Percentiles rank a stretch among this genome's conserved stretches.
These are phyloP conservation scores for Zhuqinia jingwanae DNA, from an alignment of 2,888 invertebrate species.

Conservation along the genomic window DNA sequence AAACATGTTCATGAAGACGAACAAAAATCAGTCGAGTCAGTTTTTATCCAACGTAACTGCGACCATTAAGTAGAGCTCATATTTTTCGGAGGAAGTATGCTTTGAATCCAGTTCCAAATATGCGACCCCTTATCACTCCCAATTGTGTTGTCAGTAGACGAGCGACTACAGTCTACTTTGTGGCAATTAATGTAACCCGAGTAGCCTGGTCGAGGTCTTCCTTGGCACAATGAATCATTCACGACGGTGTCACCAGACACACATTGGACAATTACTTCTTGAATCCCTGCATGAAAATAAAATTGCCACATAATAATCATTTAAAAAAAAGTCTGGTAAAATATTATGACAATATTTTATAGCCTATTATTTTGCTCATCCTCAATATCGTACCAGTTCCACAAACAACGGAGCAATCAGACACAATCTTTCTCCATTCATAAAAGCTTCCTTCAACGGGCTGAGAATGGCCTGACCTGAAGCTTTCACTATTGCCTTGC, in stretches of 20 bases:
- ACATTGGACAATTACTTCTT: slow-evolving; percentile 78
- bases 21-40: slow-evolving; percentile 12
- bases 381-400: slow-evolving; percentile 74
- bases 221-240: slow-evolving; percentile 73
- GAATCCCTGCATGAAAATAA: slow-evolving; percentile 76
- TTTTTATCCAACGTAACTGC: no score
- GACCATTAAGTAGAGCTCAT: slow-evolving; percentile 43
- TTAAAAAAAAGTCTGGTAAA: not conserved
- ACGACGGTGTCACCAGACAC: slow-evolving; percentile 77
- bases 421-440: slow-evolving; percentile 78
- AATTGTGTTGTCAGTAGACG: not conserved
- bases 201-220: slow-evolving; percentile 74
- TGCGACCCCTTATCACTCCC: slow-evolving; percentile 47
- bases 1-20: no score
- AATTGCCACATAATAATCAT: slow-evolving; percentile 29
- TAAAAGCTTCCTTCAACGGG: slow-evolving; percentile 79
- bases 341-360: no score
- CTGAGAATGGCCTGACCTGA: slow-evolving; percentile 29
- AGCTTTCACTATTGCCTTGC: not conserved
- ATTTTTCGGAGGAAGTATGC: slow-evolving; percentile 72
- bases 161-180: slow-evolving; percentile 62
- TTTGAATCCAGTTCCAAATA: slow-evolving; percentile 77
- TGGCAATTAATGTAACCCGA: slow-evolving; percentile 76
- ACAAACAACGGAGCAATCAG: slow-evolving; percentile 78
- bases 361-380: no score